Evolutionary conservation across 2,113 vertebrate genomes (phyloP), one percentile per base, ranked within the genome.

Genomic region (Rhinichthys klamathensis): DNA sequence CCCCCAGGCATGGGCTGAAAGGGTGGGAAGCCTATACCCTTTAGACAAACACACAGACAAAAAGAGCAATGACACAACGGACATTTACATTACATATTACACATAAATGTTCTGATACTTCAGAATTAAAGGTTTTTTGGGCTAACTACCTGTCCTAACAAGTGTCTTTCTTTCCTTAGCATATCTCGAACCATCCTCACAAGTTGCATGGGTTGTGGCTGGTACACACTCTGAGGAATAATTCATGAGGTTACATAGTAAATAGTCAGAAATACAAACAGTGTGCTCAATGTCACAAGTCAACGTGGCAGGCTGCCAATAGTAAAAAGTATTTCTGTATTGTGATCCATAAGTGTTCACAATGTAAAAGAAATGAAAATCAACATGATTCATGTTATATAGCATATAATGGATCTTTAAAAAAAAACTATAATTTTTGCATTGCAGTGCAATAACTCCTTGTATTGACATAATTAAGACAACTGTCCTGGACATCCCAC

Each of bases 131-230:
- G 7, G 16, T 15, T 5, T 23, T 6, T 32, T 41, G 78, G 56
- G 58, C 86, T 91, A 90, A 95, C 94, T 35, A 63, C 10, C n/a
- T 85, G 73, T 25, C 1, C 7, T 21, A 95, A 90, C 30, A 95
- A 84, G 16, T 0, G 78, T 67, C 91, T 91, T 81, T 95, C 95
- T 87, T 91, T 91, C 74, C 90, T 90, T 46, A 95, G 92, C 60
- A 94, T 91, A 25, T 95, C 92, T n/a, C 90, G 90, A 80, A 95
- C 91, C 79, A 92, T 92, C 73, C 93, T 88, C 41, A 87, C 93
- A 83, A 94, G 93, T 46, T 87, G 74, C 10, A 95, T 49, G 27
- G 95, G 90, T 65, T 91, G 90, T 46, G 72, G 41, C 18, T 88
- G 92, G 84, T 90, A 92, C 16, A 75, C 15, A 3, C 10, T 51